Conservation (phyloP, 2,888 invertebrate species). For the Pseudococcus viburni region DNA sequence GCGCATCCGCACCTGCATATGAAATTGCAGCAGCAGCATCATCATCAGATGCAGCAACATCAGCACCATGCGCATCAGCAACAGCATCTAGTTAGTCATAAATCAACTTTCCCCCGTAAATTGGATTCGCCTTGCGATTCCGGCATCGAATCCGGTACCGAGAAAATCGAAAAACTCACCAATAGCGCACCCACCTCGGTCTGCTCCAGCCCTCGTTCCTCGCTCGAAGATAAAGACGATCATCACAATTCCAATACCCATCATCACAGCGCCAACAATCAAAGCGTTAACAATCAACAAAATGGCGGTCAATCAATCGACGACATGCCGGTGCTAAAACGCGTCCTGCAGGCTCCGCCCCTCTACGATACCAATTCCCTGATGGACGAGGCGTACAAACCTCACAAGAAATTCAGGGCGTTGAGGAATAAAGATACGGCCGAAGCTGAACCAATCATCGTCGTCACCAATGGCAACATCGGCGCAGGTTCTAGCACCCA, state of each 20-base stretch:
- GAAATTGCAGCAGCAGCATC: conserved; percentile 56
- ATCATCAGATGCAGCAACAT: conserved; percentile 30
- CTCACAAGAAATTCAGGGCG: conserved; percentile 95
- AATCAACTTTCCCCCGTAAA: conserved; percentile 75
- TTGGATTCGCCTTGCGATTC: conserved; percentile 93
- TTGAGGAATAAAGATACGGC: conserved; percentile 83
- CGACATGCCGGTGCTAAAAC: conserved; percentile 94
- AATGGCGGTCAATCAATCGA: conserved; percentile 74
- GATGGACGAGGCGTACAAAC: conserved; percentile 96
- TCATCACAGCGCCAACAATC: conserved; percentile 39
- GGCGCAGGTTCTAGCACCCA: conserved; percentile 20
- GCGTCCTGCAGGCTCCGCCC: conserved; percentile 93
- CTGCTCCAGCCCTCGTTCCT: conserved; percentile 89
- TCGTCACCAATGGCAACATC: conserved; percentile 66
- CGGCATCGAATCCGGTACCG: conserved; percentile 93
- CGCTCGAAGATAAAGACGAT: conserved; percentile 80
- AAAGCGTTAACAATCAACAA: conserved; percentile 3
- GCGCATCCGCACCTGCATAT: conserved; percentile 64
- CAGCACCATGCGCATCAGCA: conserved; percentile 44
- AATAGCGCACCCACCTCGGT: conserved; percentile 80
- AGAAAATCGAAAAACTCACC: conserved; percentile 83
- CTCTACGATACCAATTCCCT: conserved; percentile 90
- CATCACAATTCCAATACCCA: conserved; percentile 68
- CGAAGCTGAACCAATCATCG: conserved; percentile 81
- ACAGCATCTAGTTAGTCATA: conserved; percentile 67